Conservation (phyloP, 1,140 invertebrate genomes). For the Drosophila azteca region DNA sequence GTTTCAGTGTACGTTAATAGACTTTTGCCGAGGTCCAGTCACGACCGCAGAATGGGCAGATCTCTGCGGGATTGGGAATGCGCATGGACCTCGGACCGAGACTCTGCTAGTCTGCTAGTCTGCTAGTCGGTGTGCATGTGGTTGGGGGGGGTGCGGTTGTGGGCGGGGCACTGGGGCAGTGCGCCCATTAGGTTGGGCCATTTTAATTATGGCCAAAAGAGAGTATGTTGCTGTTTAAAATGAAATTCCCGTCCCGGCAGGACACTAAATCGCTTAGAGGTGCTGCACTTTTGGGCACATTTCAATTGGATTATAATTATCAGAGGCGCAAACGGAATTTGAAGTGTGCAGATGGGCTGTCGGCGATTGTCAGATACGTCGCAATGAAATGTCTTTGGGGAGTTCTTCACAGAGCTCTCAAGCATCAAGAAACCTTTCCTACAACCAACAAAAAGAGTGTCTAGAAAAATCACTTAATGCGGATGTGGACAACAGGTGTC, state of each 20-base stretch:
- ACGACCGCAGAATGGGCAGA: constrained; percentile 9
- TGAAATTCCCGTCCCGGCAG: constrained; percentile 28
- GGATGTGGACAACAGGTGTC: too few species aligned
- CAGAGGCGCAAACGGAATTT: too few species aligned
- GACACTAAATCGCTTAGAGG: constrained; percentile 4
- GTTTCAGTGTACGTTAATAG: constrained; percentile 79
- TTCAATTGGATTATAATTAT: constrained; percentile 10
- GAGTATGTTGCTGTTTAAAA: constrained; percentile 47
- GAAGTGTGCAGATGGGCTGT: too few species aligned
- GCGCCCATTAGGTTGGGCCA: constrained; percentile 49
- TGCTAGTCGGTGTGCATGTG: neutral
- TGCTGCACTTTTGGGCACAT: constrained; percentile 3
- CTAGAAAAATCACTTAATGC: too few species aligned
- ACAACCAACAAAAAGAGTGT: too few species aligned
- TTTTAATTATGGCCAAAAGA: constrained; percentile 57
- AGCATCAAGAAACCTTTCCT: too few species aligned
- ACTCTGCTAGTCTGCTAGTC: constrained; percentile 5
- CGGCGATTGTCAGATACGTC: too few species aligned
- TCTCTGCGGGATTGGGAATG: constrained; percentile 1
- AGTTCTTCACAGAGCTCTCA: too few species aligned
- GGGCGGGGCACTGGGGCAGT: constrained; percentile 5
- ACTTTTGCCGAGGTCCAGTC: constrained; percentile 54
- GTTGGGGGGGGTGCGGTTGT: neutral
- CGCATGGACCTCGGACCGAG: neutral
- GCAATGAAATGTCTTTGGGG: too few species aligned